Evolutionary conservation across 1,140 invertebrate genomes (phyloP), one percentile per base, ranked within the genome.

Genomic region (Brachionus asplanchnoidis): DNA sequence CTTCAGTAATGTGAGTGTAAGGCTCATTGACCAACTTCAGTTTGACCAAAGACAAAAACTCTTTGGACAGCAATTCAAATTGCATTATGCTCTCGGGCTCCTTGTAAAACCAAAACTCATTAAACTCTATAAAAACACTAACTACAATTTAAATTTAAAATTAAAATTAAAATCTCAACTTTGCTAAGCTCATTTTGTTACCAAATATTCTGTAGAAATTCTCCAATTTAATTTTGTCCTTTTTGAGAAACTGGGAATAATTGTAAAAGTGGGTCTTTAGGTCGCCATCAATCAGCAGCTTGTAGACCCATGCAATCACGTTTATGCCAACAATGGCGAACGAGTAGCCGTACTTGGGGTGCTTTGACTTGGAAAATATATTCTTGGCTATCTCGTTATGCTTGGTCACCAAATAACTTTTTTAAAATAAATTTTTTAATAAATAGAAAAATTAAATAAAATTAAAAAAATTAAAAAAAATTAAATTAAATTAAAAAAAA

Each of bases 211-310:
- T 93, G 90, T 98, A 95, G 90, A 98, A 98, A 88, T 94, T 92
- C 88, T 93, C 92, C 42, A 97, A 23, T 89, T 92, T 65, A 92
- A 94, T 86, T 85, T 79, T 83, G 84, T 75, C 44, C 1, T 32
- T 85, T 93, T 88, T 23, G 32, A 77, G 85, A 42, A 65, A 86
- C 36, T 87, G 85, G 70, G 92, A 92, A 66, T 92, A 91, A 91
- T 98, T 98, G 88, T 94, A 98, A 89, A 98, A 93, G 88, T 98
- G 96, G 40, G 94, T 94, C 89, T 96, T 96, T 0, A 96, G 94
- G 66, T 92, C 90, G 65, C 94, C 94, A 86, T 94, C 92, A 86
- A 93, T 93, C 8, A 98, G 88, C 8, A 98, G 89, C 85, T 93
- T 92, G 87, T 94, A 93, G 9, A 94, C 94, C 93, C 98, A 93